These are phyloP conservation scores for Helicoverpa armigera DNA, from an alignment of 1,140 invertebrate species.

Conservation along the genomic window DNA sequence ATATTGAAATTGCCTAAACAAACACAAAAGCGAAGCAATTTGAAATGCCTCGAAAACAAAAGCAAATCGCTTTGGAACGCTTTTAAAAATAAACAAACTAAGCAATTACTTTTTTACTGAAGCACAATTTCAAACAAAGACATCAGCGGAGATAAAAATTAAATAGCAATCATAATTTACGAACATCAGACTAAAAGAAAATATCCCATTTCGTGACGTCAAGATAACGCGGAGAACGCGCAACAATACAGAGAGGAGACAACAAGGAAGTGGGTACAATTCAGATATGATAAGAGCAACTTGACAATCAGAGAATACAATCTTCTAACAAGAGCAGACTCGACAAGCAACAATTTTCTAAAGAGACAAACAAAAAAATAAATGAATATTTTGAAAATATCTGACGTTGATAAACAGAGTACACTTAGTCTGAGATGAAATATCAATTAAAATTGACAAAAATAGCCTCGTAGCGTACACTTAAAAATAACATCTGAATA, in stretches of 20 bases:
- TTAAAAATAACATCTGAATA: too few relatives aligned
- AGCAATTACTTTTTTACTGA: neutral
- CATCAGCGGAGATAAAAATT: conserved; percentile 22
- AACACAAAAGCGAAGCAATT: neutral
- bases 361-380: neutral
- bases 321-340: conserved; percentile 18
- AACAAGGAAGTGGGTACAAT: conserved; percentile 37
- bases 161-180: conserved; percentile 29
- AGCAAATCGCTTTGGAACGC: neutral
- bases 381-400: conserved; percentile 1
- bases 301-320: conserved; percentile 33
- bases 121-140: conserved; percentile 12
- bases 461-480: too few relatives aligned
- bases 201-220: conserved; percentile 27
- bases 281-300: conserved; percentile 43
- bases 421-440: neutral
- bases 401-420: neutral
- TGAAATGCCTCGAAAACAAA: neutral
- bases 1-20: conserved; percentile 17
- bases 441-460: too few relatives aligned
- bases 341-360: conserved; percentile 6
- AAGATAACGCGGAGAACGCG: conserved; percentile 30
- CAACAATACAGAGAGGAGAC: conserved; percentile 20
- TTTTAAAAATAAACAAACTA: neutral
- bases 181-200: conserved; percentile 9